Evolutionary conservation across 2,888 invertebrate genomes (phyloP).

Genomic region (Oxyteleia sp.): DNA sequence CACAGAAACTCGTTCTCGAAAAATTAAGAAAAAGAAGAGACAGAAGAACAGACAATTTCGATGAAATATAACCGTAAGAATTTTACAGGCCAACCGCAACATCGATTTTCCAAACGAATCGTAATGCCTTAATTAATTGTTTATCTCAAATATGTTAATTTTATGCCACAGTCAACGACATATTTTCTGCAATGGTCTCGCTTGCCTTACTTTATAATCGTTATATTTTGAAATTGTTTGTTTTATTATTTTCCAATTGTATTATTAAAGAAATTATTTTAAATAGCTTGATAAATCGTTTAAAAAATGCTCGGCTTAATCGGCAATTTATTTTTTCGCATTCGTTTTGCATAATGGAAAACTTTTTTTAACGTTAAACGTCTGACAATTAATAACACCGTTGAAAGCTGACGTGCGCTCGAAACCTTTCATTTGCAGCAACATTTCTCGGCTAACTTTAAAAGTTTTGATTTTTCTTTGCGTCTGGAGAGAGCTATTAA

Average conservation of each 20-base stretch:
- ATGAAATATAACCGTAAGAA: slow-evolving; percentile 31
- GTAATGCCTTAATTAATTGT: slow-evolving; percentile 12
- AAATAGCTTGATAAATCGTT: not conserved
- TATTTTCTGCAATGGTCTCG: too few species aligned
- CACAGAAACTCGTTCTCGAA: too few species aligned
- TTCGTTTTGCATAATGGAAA: slow-evolving; percentile 25
- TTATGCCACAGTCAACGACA: slow-evolving; percentile 25
- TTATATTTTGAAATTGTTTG: too few species aligned
- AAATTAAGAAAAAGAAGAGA: slow-evolving; percentile 53
- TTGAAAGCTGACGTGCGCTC: slow-evolving; percentile 56
- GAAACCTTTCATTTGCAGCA: slow-evolving; percentile 62
- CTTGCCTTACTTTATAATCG: too few species aligned
- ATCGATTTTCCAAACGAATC: slow-evolving; percentile 24
- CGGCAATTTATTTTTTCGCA: not conserved
- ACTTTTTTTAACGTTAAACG: slow-evolving; percentile 54
- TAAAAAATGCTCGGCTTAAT: not conserved
- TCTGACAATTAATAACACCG: slow-evolving; percentile 63
- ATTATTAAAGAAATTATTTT: too few species aligned
- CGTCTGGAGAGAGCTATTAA: slow-evolving; percentile 66
- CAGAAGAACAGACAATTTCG: slow-evolving; percentile 36
- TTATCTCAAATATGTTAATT: slow-evolving; percentile 12
- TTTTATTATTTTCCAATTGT: not conserved
- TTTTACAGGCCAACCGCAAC: slow-evolving; percentile 5
- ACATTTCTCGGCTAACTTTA: slow-evolving; percentile 50
- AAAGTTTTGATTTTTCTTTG: slow-evolving; percentile 70